Evolutionary conservation across 2,888 invertebrate genomes (phyloP), one percentile per base, ranked within the genome.

Genomic region (Galerucella pusilla): DNA sequence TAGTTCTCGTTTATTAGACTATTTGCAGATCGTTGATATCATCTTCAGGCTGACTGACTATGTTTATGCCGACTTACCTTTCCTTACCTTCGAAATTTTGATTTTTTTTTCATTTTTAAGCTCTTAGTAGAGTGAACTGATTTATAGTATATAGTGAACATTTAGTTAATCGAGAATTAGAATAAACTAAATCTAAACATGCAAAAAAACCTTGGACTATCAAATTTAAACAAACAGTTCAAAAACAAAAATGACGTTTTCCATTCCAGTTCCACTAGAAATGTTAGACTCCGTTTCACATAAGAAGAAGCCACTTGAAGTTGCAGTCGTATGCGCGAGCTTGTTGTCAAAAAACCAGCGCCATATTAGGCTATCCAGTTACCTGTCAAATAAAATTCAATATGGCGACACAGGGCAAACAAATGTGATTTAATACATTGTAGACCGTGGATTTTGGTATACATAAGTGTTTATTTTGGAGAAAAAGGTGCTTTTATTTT

Each of bases 121-220:
- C 63, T 16, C 49, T 66, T 61, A 54, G 54, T 66, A 67, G 46
- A 42, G 68, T 68, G 71, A 71, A 73, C 67, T 49, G 59, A 72
- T 66, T 45, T 35, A 67, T 68, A 61, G 57, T 63, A 57, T 63
- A 71, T 45, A 63, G 64, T 65, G 64, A 65, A 65, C n/a, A 46
- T 65, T 46, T 42, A 16, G 60, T 68, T 59, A 28, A 71, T 73
- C 46, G 61, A 63, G 68, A 46, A 75, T 57, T 73, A 63, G 60
- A 42, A 66, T 72, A 72, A 63, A 75, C 75, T 80, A 80, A 77
- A 64, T 69, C 78, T 80, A 80, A 79, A 77, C 83, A 82, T 84
- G 83, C 83, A 82, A 81, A 77, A 57, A 57, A 78, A 78, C 82
- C 80, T 79, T 80, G 79, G 81, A 83, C 83, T 80, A 74, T 80